Conservation (phyloP, 2,888 invertebrate species). For the Erebia aethiops region DNA sequence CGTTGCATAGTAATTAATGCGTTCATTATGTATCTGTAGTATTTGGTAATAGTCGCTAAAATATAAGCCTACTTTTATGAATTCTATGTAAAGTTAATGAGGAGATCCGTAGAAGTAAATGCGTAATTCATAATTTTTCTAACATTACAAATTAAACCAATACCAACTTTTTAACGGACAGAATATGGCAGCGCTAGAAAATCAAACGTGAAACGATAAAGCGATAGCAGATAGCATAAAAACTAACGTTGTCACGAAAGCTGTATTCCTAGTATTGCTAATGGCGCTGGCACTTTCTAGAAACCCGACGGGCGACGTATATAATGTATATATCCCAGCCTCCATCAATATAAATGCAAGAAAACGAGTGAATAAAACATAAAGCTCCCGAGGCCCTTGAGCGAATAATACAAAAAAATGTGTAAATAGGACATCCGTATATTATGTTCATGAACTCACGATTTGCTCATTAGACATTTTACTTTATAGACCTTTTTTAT, state of each 20-base stretch:
- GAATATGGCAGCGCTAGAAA: background rate
- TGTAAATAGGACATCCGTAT: background rate
- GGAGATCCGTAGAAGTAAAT: no score
- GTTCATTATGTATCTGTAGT: no score
- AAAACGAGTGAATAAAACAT: conserved; percentile 25
- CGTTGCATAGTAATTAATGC: background rate
- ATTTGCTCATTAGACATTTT: no score
- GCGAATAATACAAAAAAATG: conserved; percentile 1
- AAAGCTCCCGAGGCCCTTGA: conserved; percentile 2
- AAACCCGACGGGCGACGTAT: conserved; percentile 3
- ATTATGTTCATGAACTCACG: no score
- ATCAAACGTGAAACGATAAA: background rate
- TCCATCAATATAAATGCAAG: background rate
- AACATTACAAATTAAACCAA: no score
- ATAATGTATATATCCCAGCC: background rate
- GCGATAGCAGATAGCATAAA: background rate
- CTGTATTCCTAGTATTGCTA: conserved; percentile 4
- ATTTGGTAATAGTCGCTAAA: no score
- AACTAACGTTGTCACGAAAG: background rate
- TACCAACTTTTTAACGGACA: no score
- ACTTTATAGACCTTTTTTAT: no score
- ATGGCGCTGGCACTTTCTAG: conserved; percentile 9
- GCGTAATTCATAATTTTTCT: no score
- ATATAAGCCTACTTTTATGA: no score
- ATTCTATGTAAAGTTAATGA: no score